These are phyloP conservation scores for Dione juno DNA, from an alignment of 2,888 invertebrate species.

Conservation along the genomic window DNA sequence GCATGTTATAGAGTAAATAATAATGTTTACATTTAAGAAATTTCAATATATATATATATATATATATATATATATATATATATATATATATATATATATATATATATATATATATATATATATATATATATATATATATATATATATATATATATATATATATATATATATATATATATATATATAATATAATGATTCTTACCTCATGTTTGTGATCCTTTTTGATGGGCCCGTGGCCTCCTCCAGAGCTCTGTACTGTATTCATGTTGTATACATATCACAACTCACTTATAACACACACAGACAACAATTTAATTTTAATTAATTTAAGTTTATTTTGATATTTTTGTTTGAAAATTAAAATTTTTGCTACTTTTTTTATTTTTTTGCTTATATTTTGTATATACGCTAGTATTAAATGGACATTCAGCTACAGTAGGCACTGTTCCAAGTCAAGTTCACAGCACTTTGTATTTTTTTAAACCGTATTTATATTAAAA, in stretches of 20 bases:
- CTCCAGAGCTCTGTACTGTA: slow-evolving; percentile 86
- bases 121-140: too few relatives aligned
- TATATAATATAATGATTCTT: slow-evolving; percentile 47
- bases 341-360: neutral
- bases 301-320: neutral
- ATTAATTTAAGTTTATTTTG: neutral
- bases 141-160: too few relatives aligned
- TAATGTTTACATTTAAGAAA: too few relatives aligned
- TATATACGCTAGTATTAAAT: slow-evolving; percentile 55
- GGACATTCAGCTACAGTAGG: slow-evolving; percentile 69
- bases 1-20: too few relatives aligned
- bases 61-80: too few relatives aligned
- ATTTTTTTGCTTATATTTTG: slow-evolving; percentile 21
- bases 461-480: slow-evolving; percentile 53
- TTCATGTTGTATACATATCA: slow-evolving; percentile 74
- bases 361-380: slow-evolving; percentile 3
- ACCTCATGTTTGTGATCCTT: slow-evolving; percentile 85
- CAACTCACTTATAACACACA: slow-evolving; percentile 18
- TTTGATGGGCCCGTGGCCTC: slow-evolving; percentile 83
- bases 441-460: slow-evolving; percentile 63
- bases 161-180: too few relatives aligned
- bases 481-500: neutral
- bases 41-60: too few relatives aligned
- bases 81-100: too few relatives aligned
- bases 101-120: too few relatives aligned